Conservation (phyloP, 1,140 invertebrate genomes). For the Carcinoscorpius rotundicauda region DNA sequence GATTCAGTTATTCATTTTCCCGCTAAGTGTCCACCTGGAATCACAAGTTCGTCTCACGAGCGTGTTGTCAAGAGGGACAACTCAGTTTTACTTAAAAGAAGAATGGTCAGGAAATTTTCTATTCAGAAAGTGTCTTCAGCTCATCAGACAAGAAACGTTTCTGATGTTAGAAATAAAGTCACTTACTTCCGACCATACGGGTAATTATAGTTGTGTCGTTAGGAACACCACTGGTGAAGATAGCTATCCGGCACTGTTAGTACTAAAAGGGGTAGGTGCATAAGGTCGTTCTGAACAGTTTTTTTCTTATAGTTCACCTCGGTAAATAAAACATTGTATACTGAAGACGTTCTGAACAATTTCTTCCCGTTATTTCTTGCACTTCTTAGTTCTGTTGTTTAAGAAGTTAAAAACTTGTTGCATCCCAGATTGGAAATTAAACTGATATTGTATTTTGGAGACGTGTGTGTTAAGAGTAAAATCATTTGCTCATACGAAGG, state of each 20-base stretch:
- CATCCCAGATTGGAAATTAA: too few species aligned
- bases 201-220: conserved; percentile 26
- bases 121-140: neutral
- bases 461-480: too few species aligned
- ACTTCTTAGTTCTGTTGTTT: too few species aligned
- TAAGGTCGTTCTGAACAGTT: too few species aligned
- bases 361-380: too few species aligned
- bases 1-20: neutral
- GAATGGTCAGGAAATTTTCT: neutral
- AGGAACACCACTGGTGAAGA: conserved; percentile 23
- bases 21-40: neutral
- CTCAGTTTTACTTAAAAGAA: neutral
- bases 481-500: too few species aligned
- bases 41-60: neutral
- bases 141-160: neutral
- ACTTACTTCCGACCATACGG: conserved; percentile 16
- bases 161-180: neutral
- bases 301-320: too few species aligned
- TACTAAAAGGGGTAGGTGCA: conserved; percentile 16
- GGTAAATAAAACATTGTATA: too few species aligned
- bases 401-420: too few species aligned
- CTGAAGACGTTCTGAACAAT: too few species aligned
- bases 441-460: too few species aligned
- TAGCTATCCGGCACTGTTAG: conserved; percentile 21
- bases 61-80: neutral